Evolutionary conservation across 2,888 invertebrate genomes (phyloP).

Genomic region (Orthonevra nobilis): DNA sequence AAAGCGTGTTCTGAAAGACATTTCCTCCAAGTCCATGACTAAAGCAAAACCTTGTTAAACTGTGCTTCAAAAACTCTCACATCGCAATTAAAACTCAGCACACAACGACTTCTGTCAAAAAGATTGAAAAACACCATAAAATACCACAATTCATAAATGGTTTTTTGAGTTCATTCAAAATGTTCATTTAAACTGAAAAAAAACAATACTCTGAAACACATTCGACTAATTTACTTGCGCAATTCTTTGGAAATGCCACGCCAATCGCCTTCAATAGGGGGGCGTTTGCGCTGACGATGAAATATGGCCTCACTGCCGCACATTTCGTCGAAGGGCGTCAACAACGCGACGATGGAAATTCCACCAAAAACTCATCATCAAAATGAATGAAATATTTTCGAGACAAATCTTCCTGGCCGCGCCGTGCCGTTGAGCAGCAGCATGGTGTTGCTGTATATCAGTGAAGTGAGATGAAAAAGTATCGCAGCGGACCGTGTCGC

Average conservation of each 20-base stretch:
- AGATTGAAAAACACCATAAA: too few species aligned
- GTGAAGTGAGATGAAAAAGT: constrained; percentile 12
- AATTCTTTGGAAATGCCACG: constrained; percentile 15
- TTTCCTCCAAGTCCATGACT: too few species aligned
- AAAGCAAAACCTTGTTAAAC: too few species aligned
- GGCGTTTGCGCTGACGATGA: constrained; percentile 36
- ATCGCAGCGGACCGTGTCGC: constrained; percentile 34
- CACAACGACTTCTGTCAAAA: too few species aligned
- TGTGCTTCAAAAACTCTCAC: too few species aligned
- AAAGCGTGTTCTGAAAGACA: too few species aligned
- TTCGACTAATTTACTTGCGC: constrained; percentile 9
- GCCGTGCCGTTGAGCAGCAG: not conserved
- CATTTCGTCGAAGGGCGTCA: constrained; percentile 46
- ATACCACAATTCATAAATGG: too few species aligned
- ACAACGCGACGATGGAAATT: constrained; percentile 30
- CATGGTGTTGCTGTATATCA: not conserved
- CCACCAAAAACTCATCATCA: constrained; percentile 41
- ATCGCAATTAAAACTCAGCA: too few species aligned
- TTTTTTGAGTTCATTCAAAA: too few species aligned
- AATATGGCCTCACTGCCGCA: constrained; percentile 33
- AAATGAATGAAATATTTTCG: constrained; percentile 2
- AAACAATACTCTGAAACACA: too few species aligned
- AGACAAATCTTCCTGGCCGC: not conserved
- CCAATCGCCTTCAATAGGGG: not conserved
- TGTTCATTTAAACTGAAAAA: too few species aligned